These are phyloP conservation scores for Apamea sordens DNA, from an alignment of 2,888 invertebrate genomes.

Conservation along the genomic window DNA sequence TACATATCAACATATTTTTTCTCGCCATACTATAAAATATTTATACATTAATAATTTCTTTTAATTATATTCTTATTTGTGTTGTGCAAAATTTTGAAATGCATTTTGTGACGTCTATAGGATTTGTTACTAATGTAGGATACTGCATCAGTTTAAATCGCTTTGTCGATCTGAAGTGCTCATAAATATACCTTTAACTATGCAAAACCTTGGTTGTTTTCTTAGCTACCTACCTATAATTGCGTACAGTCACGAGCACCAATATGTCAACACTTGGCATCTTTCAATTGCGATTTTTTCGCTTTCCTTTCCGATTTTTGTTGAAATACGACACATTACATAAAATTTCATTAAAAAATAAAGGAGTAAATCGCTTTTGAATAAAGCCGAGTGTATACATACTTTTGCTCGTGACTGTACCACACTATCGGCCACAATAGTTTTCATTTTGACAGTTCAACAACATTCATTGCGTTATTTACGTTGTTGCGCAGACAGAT, in stretches of 20 bases:
- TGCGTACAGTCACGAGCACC: too few relatives aligned
- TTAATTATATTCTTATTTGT: conserved; percentile 38
- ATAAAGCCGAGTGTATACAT: too few relatives aligned
- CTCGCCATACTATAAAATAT: conserved; percentile 67
- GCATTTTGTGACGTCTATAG: conserved; percentile 44
- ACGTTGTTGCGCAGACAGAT: background rate
- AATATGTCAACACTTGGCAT: too few relatives aligned
- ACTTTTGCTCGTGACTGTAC: too few relatives aligned
- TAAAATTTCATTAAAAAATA: too few relatives aligned
- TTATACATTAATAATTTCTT: conserved; percentile 56
- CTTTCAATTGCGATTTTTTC: too few relatives aligned
- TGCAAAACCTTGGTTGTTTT: background rate
- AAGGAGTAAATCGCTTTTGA: too few relatives aligned
- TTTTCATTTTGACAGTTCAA: background rate
- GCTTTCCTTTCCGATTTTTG: too few relatives aligned
- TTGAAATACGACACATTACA: too few relatives aligned
- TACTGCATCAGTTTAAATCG: conserved; percentile 62
- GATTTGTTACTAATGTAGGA: conserved; percentile 18
- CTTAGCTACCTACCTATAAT: background rate
- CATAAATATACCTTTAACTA: background rate
- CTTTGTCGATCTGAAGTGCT: background rate
- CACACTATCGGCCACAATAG: background rate
- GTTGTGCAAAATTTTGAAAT: conserved; percentile 56
- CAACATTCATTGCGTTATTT: background rate
- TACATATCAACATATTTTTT: conserved; percentile 75